Evolutionary conservation across 2,797 vertebrate genomes (phyloP), one percentile per base, ranked within the genome.

Genomic region (Euthynnus affinis): DNA sequence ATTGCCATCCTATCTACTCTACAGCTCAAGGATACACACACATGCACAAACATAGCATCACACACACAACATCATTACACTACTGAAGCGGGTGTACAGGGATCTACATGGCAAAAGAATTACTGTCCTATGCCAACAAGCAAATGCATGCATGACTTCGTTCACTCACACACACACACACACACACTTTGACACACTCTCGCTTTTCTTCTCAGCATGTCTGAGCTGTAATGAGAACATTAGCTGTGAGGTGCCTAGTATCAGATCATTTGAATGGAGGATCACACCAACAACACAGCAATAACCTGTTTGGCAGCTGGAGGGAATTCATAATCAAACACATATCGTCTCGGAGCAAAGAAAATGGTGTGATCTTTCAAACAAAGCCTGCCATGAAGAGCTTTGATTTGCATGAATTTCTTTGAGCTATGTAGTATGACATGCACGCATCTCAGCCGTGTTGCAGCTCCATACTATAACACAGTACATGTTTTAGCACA

Each of bases 181-280:
- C 25, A 60, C 25, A 62, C 40, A 59, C 66, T 63, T 56, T 49
- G 34, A 49, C 29, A 51, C 25, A 51, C 29, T 78, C 40, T 12
- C 17, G 52, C 56, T 67, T 82, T 65, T 71, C 65, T 25, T 59
- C 76, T 18, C 86, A 80, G 76, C 76, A 57, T 27, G 69, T 78
- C 81, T 83, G 56, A 61, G 76, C 68, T 63, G 59, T 87, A 87
- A 88, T 80, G 81, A 84, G 74, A 81, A 83, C 77, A 80, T 83
- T 67, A 79, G 48, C 69, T 59, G 71, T 29, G 37, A 80, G 73
- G 65, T 60, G 72, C 75, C 74, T 7, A 25, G 20, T 63, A 40
- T 85, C 56, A 64, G 34, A 81, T 81, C 51, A 52, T 80, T 74
- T 69, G 53, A 86, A 79, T 66, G 55, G 32, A 65, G 37, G 56